A percentile compares a stretch with the other conserved stretches of the same genome.
These are phyloP conservation scores for Paradoxurus hermaphroditus DNA, from an alignment of 2,113 vertebrate species.

Conservation along the genomic window DNA sequence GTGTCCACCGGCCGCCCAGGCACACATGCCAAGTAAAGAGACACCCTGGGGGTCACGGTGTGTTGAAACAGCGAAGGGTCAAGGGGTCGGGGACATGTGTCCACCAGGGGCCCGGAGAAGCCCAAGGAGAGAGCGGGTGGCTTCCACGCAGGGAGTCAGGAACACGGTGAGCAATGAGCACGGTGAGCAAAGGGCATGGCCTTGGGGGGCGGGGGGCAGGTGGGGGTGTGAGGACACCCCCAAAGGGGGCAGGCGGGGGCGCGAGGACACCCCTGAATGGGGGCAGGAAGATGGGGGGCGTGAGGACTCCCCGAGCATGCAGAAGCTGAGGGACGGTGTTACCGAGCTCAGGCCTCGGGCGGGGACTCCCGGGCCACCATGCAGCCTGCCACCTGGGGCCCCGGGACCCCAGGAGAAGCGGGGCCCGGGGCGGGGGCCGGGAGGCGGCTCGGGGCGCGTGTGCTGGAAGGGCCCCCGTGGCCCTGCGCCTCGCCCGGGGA, in stretches of 20 bases:
- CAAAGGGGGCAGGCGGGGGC: no score
- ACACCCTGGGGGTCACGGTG: rapidly evolving
- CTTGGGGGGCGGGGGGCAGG: neutral
- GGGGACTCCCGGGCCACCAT: neutral
- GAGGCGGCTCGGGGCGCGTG: neutral
- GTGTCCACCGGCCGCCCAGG: neutral
- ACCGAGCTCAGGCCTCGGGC: neutral
- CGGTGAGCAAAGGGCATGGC: neutral
- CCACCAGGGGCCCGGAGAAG: rapidly evolving
- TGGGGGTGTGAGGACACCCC: neutral
- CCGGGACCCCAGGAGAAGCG: neutral
- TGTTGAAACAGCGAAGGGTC: rapidly evolving
- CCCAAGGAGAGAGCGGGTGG: neutral
- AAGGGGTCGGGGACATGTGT: neutral
- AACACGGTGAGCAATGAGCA: neutral
- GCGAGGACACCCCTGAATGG: neutral
- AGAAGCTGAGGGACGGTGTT: neutral
- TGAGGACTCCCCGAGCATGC: neutral
- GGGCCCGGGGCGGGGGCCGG: neutral
- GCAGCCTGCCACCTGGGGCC: neutral
- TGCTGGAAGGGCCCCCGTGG: conserved; percentile 56
- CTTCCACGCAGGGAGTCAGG: neutral
- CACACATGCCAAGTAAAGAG: neutral
- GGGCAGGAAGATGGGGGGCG: no score
- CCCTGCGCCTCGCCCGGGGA: conserved; percentile 80